Evolutionary conservation across 2,888 invertebrate species (phyloP).

Genomic region (Hecatera dysodea): DNA sequence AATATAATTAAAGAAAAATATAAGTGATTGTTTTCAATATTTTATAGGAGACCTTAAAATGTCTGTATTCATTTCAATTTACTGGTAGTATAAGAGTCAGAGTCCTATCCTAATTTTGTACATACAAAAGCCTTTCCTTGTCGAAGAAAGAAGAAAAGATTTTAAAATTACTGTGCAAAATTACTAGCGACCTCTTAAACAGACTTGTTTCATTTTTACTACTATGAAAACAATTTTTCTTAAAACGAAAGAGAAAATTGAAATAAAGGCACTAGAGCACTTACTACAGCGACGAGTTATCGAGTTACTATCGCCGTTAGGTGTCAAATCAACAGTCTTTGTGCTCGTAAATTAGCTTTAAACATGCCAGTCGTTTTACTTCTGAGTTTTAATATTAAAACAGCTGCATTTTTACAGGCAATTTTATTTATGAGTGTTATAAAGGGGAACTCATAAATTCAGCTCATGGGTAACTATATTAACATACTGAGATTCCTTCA

Average conservation of each 20-base stretch:
- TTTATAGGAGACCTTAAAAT: not conserved
- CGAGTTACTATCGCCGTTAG: not conserved
- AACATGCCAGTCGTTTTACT: conserved; percentile 3
- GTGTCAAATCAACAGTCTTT: conserved; percentile 31
- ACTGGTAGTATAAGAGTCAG: not conserved
- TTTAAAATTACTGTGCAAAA: not conserved
- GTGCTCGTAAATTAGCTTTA: conserved; percentile 26
- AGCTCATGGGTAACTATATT: too few relatives aligned
- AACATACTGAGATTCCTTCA: too few relatives aligned
- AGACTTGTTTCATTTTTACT: not conserved
- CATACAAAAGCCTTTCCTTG: not conserved
- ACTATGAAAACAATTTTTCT: conserved; percentile 4
- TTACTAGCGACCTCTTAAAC: not conserved
- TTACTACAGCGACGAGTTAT: conserved; percentile 7
- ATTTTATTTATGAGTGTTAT: conserved; percentile 10
- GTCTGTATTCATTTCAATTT: not conserved
- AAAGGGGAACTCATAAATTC: not conserved
- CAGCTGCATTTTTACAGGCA: not conserved
- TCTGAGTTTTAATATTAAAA: conserved; percentile 15
- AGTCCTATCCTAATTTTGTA: not conserved
- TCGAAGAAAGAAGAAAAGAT: not conserved
- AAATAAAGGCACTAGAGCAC: conserved; percentile 22
- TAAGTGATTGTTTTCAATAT: not conserved
- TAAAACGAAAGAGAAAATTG: conserved; percentile 12
- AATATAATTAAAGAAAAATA: too few relatives aligned